A percentile compares a stretch with the other conserved stretches of the same genome.
phyloP scores from a whole-genome alignment of 2,113 vertebrate genomes.

The Semicossyphus pulcher region DNA sequence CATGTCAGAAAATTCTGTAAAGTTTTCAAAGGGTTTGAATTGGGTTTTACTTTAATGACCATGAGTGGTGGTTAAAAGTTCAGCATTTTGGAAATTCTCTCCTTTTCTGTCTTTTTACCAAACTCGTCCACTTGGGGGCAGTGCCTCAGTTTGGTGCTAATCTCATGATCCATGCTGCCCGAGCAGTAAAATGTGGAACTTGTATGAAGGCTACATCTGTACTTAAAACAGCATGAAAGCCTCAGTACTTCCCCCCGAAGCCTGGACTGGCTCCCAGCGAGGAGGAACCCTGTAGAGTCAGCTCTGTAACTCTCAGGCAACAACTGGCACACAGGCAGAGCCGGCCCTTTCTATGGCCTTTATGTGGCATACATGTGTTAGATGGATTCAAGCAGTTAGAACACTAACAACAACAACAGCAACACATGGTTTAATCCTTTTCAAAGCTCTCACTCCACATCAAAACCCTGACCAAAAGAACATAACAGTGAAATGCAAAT shows the following conservation, averaged over 20 bases:
- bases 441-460: conserved; percentile 42
- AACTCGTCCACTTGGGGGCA: conserved; percentile 40
- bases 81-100: not conserved
- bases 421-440: conserved; percentile 48
- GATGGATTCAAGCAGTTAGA: conserved; percentile 41
- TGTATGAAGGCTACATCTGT: conserved; percentile 55
- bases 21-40: not conserved
- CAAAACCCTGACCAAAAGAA: conserved; percentile 20
- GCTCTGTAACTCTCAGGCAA: conserved; percentile 39
- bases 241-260: conserved; percentile 44
- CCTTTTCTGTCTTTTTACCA: not conserved
- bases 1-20: not conserved
- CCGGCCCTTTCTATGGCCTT: conserved; percentile 16
- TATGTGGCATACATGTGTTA: conserved; percentile 48
- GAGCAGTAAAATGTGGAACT: conserved; percentile 39
- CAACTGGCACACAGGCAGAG: conserved; percentile 57
- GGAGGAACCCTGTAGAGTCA: conserved; percentile 51
- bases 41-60: not conserved
- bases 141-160: conserved; percentile 11
- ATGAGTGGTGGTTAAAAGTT: not conserved
- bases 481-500: conserved; percentile 4
- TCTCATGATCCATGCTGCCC: conserved; percentile 1
- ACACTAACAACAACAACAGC: conserved; percentile 32
- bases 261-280: conserved; percentile 21
- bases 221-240: conserved; percentile 50